These are phyloP conservation scores for Porites cylindrica DNA, from an alignment of 92 coral and sea anemone genomes.

Conservation along the genomic window DNA sequence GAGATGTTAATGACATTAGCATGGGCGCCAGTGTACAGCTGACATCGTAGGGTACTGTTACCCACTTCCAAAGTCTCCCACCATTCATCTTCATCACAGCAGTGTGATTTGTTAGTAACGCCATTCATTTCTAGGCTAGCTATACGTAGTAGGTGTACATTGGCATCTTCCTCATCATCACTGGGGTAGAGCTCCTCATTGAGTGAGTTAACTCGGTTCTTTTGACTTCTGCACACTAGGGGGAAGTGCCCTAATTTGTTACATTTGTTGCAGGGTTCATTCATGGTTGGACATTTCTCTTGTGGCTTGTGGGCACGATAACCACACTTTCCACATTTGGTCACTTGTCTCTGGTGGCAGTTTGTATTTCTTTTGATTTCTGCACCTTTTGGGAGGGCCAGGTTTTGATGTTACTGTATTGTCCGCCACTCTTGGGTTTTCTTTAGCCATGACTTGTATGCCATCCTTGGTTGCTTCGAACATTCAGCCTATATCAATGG, in stretches of 20 bases:
- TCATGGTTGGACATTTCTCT: no score
- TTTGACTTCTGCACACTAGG: no score
- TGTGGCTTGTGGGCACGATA: no score
- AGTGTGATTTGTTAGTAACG: no score
- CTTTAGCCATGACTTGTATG: slow-evolving; percentile 48
- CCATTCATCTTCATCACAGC: slow-evolving; percentile 32
- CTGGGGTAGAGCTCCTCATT: no score
- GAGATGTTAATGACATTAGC: slow-evolving; percentile 56
- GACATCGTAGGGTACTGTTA: slow-evolving; percentile 43
- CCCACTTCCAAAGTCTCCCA: slow-evolving; percentile 57
- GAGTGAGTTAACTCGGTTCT: no score
- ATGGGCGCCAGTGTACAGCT: slow-evolving; percentile 58
- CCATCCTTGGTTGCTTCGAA: slow-evolving; percentile 64
- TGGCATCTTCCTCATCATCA: no score
- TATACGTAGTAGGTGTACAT: background rate
- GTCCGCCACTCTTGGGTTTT: slow-evolving; percentile 47
- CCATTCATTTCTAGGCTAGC: slow-evolving; percentile 17
- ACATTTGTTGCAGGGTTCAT: no score
- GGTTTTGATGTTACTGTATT: slow-evolving; percentile 6
- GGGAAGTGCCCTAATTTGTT: no score
- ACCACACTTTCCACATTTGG: no score
- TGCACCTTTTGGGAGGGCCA: slow-evolving; percentile 15
- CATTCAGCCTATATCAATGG: slow-evolving; percentile 57
- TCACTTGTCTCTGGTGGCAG: no score
- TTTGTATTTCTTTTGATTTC: background rate